These are phyloP conservation scores for Capromys pilorides DNA, from an alignment of 2,797 vertebrate genomes.

Conservation along the genomic window DNA sequence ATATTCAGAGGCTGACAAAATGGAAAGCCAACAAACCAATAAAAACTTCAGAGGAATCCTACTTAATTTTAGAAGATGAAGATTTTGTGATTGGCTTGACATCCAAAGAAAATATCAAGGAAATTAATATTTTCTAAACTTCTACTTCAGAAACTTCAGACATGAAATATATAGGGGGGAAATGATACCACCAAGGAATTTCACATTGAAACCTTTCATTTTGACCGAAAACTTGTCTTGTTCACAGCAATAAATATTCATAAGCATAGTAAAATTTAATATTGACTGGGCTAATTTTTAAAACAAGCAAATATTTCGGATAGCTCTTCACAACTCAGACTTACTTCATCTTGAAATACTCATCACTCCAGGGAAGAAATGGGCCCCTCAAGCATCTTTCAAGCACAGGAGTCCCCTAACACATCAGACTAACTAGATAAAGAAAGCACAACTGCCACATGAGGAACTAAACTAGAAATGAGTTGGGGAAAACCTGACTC, in stretches of 20 bases:
- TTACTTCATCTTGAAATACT: neutral
- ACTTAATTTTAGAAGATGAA: constrained; percentile 32
- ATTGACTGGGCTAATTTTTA: constrained; percentile 20
- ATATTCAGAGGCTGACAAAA: neutral
- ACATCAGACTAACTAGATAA: neutral
- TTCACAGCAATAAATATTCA: constrained; percentile 55
- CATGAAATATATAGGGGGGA: constrained; percentile 48
- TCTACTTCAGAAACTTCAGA: constrained; percentile 52
- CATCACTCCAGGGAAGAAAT: neutral
- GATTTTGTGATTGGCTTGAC: constrained; percentile 15
- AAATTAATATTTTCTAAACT: constrained; percentile 65
- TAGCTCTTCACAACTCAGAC: neutral
- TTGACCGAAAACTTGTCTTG: constrained; percentile 54
- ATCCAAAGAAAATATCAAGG: constrained; percentile 43
- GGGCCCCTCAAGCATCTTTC: neutral
- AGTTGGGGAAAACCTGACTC: neutral
- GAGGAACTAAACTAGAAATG: neutral
- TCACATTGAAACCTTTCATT: constrained; percentile 56
- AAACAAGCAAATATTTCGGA: constrained; percentile 11
- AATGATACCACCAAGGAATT: constrained; percentile 42
- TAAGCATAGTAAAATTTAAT: constrained; percentile 20
- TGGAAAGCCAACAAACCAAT: constrained; percentile 19
- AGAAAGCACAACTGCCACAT: neutral
- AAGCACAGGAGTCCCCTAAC: neutral
- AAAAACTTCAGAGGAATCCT: constrained; percentile 11